Evolutionary conservation across 1,140 invertebrate species (phyloP).

Genomic region (Cyphomyrmex costatus): DNA sequence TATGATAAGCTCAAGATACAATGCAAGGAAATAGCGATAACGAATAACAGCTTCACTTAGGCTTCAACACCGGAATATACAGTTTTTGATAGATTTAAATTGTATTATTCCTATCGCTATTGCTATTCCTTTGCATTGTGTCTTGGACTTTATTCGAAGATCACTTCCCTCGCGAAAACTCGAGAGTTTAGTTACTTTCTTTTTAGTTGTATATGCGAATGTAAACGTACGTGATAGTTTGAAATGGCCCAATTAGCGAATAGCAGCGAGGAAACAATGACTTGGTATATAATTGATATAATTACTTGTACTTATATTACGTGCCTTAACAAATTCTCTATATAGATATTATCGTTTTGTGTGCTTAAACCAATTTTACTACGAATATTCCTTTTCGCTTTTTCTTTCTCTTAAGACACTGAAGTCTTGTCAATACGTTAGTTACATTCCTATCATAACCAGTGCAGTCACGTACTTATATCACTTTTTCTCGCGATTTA

Average conservation of each 20-base stretch:
- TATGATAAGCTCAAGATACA: too few species aligned
- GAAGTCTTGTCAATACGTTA: slow-evolving; percentile 4
- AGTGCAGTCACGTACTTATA: slow-evolving; percentile 36
- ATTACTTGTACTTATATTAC: slow-evolving; percentile 49
- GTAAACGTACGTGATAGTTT: neutral
- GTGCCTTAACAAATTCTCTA: slow-evolving; percentile 58
- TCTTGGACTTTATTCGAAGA: neutral
- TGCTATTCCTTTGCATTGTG: too few species aligned
- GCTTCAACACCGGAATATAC: too few species aligned
- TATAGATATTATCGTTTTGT: slow-evolving; percentile 24
- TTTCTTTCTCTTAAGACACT: slow-evolving; percentile 14
- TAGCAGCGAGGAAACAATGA: slow-evolving; percentile 1
- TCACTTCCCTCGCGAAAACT: neutral
- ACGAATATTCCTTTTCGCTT: neutral
- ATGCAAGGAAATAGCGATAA: too few species aligned
- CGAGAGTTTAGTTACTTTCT: neutral
- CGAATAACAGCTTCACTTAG: too few species aligned
- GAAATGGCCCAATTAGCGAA: slow-evolving; percentile 28
- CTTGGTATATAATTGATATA: slow-evolving; percentile 36
- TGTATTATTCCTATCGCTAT: too few species aligned
- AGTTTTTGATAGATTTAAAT: too few species aligned
- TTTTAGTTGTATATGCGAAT: slow-evolving; percentile 24
- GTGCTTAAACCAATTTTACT: slow-evolving; percentile 21
- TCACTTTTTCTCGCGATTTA: slow-evolving; percentile 19
- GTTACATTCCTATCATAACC: slow-evolving; percentile 32